Percentiles rank a stretch among this genome's conserved stretches.
phyloP scores from a whole-genome alignment of 2,797 vertebrate species.

The Poecilia picta region DNA sequence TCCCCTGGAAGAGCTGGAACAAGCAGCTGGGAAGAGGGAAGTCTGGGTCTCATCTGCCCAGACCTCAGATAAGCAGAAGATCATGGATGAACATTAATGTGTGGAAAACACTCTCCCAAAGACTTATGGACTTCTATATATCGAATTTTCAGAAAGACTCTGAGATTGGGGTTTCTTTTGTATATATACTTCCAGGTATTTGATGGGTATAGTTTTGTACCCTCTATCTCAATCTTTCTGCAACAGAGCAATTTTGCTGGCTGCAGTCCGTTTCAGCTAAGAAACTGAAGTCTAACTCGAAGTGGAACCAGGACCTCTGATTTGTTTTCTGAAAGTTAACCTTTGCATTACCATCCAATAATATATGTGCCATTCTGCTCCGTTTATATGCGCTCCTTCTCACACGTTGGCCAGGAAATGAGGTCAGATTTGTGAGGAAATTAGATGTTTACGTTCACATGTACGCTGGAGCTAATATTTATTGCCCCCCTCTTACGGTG shows the following conservation, averaged over 20 bases:
- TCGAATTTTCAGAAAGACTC: background rate
- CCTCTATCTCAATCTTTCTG: background rate
- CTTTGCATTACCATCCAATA: slow-evolving; percentile 14
- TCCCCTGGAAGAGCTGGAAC: background rate
- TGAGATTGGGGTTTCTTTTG: background rate
- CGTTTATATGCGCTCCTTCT: background rate
- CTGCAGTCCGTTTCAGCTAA: background rate
- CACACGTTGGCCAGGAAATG: slow-evolving; percentile 54
- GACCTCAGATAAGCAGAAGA: too few species aligned
- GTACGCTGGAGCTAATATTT: slow-evolving; percentile 62
- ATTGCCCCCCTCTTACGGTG: slow-evolving; percentile 30
- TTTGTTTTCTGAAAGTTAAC: slow-evolving; percentile 1
- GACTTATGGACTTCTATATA: background rate
- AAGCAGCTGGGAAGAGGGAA: background rate
- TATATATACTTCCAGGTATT: background rate
- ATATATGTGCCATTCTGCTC: background rate
- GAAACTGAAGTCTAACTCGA: background rate
- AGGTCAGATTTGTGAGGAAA: slow-evolving; percentile 56
- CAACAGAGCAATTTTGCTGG: background rate
- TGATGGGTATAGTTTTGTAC: background rate
- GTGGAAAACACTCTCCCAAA: background rate
- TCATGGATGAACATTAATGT: background rate
- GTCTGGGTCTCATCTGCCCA: background rate
- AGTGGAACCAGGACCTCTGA: background rate
- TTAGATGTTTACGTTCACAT: slow-evolving; percentile 59